These are phyloP conservation scores for Rhinoptilus africanus DNA, from an alignment of 2,113 vertebrate genomes.

Conservation along the genomic window DNA sequence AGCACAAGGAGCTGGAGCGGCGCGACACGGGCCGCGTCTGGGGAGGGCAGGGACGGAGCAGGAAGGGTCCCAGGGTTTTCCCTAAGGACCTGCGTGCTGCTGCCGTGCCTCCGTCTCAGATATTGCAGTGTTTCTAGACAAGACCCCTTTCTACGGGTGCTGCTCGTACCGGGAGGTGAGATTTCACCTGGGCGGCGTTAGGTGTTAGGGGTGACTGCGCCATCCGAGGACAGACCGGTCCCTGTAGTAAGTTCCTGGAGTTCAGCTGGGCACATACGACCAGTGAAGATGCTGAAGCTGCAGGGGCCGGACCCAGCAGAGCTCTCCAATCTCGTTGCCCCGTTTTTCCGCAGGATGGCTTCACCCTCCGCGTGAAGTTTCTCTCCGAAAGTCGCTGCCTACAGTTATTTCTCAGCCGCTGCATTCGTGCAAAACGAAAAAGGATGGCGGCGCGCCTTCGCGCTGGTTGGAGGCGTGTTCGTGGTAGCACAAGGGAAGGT, in stretches of 20 bases:
- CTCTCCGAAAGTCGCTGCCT: not conserved
- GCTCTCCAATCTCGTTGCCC: not conserved
- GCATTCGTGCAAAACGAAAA: not conserved
- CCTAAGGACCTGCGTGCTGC: fast-evolving
- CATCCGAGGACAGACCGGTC: not conserved
- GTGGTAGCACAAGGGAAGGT: not conserved
- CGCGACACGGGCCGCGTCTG: fast-evolving
- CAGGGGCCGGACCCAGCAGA: not conserved
- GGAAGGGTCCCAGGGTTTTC: not conserved
- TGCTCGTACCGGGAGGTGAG: fast-evolving
- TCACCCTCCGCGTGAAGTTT: fast-evolving
- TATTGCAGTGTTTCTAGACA: fast-evolving
- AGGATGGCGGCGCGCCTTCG: fast-evolving
- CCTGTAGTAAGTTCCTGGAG: no score
- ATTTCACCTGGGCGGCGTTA: not conserved
- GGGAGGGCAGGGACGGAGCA: not conserved
- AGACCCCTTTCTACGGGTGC: not conserved
- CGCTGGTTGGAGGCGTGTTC: not conserved
- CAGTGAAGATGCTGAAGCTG: not conserved
- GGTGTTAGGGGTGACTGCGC: not conserved
- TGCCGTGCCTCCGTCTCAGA: not conserved
- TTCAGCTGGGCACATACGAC: not conserved
- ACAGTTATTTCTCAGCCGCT: not conserved
- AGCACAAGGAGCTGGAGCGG: not conserved
- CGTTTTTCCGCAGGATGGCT: not conserved